Conservation (phyloP, 2,888 invertebrate genomes). For the Pachycephus smyrnensis region DNA sequence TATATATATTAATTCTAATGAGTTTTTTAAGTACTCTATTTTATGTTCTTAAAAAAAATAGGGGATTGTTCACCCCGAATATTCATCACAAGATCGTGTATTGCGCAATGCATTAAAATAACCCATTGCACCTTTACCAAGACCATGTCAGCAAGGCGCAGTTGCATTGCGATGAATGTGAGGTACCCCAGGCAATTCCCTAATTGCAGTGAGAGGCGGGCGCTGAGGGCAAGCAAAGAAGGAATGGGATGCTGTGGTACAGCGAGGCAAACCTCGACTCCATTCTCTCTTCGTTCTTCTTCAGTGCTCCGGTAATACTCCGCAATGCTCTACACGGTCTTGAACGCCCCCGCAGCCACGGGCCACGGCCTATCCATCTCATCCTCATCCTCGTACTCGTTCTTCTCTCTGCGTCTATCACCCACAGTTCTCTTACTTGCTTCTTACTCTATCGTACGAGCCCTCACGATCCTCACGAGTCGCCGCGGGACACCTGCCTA, state of each 20-base stretch:
- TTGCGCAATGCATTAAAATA: slow-evolving; percentile 41
- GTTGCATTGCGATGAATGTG: slow-evolving; percentile 55
- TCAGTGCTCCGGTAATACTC: slow-evolving; percentile 3
- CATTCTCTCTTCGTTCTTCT: slow-evolving; percentile 7
- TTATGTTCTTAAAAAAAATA: background rate
- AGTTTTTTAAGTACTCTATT: background rate
- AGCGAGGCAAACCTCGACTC: slow-evolving; percentile 15
- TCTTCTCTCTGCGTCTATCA: background rate
- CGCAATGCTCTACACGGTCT: slow-evolving; percentile 24
- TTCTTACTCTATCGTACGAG: slow-evolving; percentile 38
- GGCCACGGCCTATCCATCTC: slow-evolving; percentile 30
- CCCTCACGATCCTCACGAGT: slow-evolving; percentile 60
- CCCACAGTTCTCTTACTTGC: background rate
- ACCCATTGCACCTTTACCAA: slow-evolving; percentile 42
- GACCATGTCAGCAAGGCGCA: slow-evolving; percentile 39
- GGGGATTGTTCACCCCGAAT: background rate
- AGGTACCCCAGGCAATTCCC: slow-evolving; percentile 58
- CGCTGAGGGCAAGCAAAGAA: slow-evolving; percentile 26
- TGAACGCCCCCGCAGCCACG: slow-evolving; percentile 65
- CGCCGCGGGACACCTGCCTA: slow-evolving; percentile 45
- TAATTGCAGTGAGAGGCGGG: slow-evolving; percentile 56
- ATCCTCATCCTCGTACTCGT: background rate
- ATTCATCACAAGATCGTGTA: background rate
- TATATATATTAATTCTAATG: background rate
- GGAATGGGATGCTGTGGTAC: slow-evolving; percentile 15